These are phyloP conservation scores for Prosopocoilus inquinatus DNA, from an alignment of 2,888 invertebrate species.

Conservation along the genomic window DNA sequence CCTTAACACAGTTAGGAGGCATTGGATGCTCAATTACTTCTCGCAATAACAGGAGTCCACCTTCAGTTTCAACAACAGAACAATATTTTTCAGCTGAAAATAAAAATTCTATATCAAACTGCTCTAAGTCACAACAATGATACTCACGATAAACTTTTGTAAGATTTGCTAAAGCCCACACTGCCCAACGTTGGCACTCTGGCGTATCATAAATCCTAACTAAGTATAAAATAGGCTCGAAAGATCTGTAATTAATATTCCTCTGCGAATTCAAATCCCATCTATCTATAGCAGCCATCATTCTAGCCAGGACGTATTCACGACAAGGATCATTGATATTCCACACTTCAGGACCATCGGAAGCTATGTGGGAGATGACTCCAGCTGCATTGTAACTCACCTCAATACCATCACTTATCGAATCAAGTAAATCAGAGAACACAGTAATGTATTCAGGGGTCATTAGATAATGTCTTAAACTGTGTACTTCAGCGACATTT, in stretches of 20 bases:
- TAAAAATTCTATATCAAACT: not conserved
- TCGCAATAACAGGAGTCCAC: constrained; percentile 73
- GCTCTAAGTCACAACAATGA: not conserved
- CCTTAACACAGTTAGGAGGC: constrained; percentile 66
- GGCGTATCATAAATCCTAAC: constrained; percentile 82
- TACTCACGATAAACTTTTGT: constrained; percentile 88
- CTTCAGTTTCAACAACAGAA: constrained; percentile 79
- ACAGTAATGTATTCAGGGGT: constrained; percentile 78
- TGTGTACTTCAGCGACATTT: constrained; percentile 92
- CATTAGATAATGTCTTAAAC: constrained; percentile 80
- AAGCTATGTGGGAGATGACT: constrained; percentile 92
- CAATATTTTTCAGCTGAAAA: constrained; percentile 89
- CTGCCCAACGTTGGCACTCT: constrained; percentile 94
- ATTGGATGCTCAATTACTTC: constrained; percentile 62
- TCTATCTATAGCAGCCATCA: constrained; percentile 78
- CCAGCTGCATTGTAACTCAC: constrained; percentile 96
- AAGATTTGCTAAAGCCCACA: constrained; percentile 95
- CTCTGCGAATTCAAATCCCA: constrained; percentile 87
- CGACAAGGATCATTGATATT: constrained; percentile 69
- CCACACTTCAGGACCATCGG: constrained; percentile 87
- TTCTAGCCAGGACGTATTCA: constrained; percentile 67
- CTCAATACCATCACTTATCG: constrained; percentile 91
- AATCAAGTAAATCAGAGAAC: constrained; percentile 82
- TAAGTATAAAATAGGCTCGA: constrained; percentile 88
- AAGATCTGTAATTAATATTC: constrained; percentile 96